Percentiles rank a stretch among this genome's conserved stretches.
These are phyloP conservation scores for Amphiprion ocellaris DNA, from an alignment of 2,113 vertebrate genomes.

Conservation along the genomic window DNA sequence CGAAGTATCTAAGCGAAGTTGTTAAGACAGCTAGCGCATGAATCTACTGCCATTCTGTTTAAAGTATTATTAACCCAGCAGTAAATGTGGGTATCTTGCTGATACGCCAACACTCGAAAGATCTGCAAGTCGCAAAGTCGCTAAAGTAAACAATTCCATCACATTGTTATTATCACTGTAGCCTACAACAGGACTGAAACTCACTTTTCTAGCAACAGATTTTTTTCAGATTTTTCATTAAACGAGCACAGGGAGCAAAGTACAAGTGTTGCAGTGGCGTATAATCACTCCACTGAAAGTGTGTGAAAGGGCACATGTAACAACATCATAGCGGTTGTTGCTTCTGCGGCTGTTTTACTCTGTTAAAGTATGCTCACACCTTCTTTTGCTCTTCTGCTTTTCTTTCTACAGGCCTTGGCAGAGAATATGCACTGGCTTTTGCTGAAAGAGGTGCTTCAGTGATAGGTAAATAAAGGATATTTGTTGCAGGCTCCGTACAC, in stretches of 20 bases:
- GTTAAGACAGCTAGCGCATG: not conserved
- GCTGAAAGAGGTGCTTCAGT: conserved; percentile 95
- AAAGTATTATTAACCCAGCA: not conserved
- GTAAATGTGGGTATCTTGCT: not conserved
- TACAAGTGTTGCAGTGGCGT: conserved; percentile 12
- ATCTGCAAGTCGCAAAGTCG: not conserved
- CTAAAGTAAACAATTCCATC: not conserved
- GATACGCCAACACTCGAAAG: not conserved
- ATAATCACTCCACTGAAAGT: not conserved
- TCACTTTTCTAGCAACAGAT: not conserved
- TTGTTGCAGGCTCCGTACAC: not conserved
- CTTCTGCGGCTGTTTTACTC: not conserved
- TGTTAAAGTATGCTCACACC: not conserved
- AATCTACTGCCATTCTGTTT: not conserved
- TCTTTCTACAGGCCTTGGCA: conserved; percentile 89
- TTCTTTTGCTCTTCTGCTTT: conserved; percentile 19
- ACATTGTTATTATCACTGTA: too few species aligned
- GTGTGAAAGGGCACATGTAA: conserved; percentile 66
- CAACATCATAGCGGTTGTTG: not conserved
- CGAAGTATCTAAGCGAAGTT: not conserved
- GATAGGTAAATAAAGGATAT: conserved; percentile 87
- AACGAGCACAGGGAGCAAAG: conserved; percentile 59
- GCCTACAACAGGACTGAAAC: not conserved
- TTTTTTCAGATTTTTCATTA: not conserved
- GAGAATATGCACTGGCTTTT: conserved; percentile 95